Base-by-base conservation (phyloP, 2,888 invertebrate species). In the Chorisops tibialis region DNA sequence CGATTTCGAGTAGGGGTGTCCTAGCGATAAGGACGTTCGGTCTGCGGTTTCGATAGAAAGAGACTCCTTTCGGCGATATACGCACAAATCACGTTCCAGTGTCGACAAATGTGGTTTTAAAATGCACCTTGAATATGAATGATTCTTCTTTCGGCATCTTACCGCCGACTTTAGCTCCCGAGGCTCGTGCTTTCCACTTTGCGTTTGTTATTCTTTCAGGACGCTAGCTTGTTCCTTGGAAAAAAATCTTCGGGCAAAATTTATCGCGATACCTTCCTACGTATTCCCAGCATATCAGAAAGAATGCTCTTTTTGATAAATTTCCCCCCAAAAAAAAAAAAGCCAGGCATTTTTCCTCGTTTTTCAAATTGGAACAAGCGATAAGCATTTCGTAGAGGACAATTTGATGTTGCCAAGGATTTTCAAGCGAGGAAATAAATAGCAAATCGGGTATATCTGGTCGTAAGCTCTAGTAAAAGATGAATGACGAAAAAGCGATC, bases 81-180 rank as follows among this genome's bases (percentile, higher is more conserved):
- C 64, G 64, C 64, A 64, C 64, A 61, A 64, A 64, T 64, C 64
- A 64, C 64, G 64, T 64, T 52, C 52, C 61, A 47, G 54, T 59
- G 61, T 52, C 61, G 64, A 64, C 61, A 63, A 63, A 63, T 61
- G 63, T 63, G 56, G 61, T 63, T 63, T 63, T 63, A 61, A 64
- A 61, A 64, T 64, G 64, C 64, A 64, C 61, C 52, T 52, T 39
- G 61, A 64, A 64, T 64, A 64, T 64, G 64, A 64, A 64, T 64
- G 61, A 64, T 61, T 24, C 16, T 41, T 41, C 24, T 38, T 21
- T 21, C 39, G 16, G 38, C 14, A 5, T 49, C 11, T n/a, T 12
- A 11, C 12, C 11, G 39, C 38, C 7, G n/a, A 14, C 41, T 3
- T 24, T 22, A 41, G 16, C 12, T 41, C 45, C 19, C 18, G n/a